Conservation (phyloP, 2,113 vertebrate genomes). For the Triplophysa dalaica region DNA sequence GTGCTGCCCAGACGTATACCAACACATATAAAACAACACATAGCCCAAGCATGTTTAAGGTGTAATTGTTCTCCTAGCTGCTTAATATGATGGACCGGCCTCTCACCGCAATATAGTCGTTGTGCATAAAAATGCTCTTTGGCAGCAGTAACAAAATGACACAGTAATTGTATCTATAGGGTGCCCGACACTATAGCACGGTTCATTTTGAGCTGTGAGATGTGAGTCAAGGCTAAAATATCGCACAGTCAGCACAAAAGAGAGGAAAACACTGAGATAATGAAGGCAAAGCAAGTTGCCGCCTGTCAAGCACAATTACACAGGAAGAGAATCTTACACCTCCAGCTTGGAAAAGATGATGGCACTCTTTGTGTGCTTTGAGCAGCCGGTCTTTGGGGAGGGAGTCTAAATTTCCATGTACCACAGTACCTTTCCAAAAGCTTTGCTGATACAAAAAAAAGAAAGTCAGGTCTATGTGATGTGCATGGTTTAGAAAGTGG, state of each 20-base stretch:
- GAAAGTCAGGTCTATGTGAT: no score
- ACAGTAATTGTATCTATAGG: conserved; percentile 40
- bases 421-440: background rate
- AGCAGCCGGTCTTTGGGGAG: background rate
- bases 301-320: conserved; percentile 38
- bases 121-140: conserved; percentile 26
- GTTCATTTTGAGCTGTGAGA: conserved; percentile 29
- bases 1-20: background rate
- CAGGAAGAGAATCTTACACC: background rate
- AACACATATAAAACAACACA: background rate
- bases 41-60: conserved; percentile 24
- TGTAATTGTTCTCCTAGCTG: conserved; percentile 40
- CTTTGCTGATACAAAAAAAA: background rate
- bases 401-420: background rate
- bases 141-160: background rate
- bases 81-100: conserved; percentile 46
- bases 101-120: conserved; percentile 31
- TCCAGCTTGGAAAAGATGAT: background rate
- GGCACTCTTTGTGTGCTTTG: conserved; percentile 7
- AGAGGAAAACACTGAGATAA: conserved; percentile 35
- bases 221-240: conserved; percentile 9
- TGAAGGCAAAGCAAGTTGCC: conserved; percentile 25
- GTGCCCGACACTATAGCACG: conserved; percentile 6
- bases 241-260: conserved; percentile 10
- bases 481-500: no score